Evolutionary conservation across 2,113 vertebrate genomes (phyloP).

Genomic region (Hippopotamus amphibius): DNA sequence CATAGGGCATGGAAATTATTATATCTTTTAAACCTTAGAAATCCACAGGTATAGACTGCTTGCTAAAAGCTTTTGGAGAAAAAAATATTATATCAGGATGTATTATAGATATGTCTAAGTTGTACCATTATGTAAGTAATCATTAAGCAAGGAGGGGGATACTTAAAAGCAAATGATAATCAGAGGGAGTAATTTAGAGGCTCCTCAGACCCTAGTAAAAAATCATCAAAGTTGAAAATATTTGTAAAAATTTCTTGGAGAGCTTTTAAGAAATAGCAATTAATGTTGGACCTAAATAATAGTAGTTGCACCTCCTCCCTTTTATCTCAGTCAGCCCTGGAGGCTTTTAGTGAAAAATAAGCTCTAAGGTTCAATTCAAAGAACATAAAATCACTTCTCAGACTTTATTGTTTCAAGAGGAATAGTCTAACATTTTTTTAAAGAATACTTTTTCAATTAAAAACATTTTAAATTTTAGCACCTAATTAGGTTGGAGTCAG

Average conservation of each 20-base stretch:
- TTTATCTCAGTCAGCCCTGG: neutral
- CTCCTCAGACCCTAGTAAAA: neutral
- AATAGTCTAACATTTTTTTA: neutral
- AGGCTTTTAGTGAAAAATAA: neutral
- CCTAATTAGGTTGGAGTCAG: neutral
- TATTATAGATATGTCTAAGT: neutral
- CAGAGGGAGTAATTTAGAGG: neutral
- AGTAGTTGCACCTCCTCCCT: accelerated
- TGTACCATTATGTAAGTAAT: neutral
- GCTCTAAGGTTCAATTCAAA: neutral
- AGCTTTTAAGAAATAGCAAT: neutral
- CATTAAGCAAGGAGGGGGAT: neutral
- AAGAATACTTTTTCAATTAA: neutral
- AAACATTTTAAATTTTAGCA: neutral
- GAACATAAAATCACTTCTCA: neutral
- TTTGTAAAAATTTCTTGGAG: neutral
- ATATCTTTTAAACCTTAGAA: neutral
- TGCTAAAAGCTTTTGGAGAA: slow-evolving; percentile 4
- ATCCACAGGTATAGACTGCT: neutral
- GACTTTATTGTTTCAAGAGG: neutral
- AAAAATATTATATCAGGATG: neutral
- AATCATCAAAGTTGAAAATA: neutral
- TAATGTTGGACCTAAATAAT: neutral
- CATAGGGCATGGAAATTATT: neutral
- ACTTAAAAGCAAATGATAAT: neutral